Conservation (phyloP, 2,797 vertebrate genomes). For the Myotis pilosus region DNA sequence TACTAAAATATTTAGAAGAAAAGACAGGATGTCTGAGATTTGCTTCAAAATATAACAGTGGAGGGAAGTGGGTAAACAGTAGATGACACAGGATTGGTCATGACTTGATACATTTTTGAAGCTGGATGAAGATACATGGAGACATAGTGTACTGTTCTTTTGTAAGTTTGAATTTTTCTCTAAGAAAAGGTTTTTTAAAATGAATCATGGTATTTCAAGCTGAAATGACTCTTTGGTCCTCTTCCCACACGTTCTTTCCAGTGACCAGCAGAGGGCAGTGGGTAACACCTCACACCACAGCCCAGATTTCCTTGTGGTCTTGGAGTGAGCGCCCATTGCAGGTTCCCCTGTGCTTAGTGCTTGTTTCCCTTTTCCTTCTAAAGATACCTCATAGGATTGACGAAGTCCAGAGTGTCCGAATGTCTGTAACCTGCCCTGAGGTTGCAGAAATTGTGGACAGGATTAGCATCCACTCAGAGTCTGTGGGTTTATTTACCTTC, state of each 20-base stretch:
- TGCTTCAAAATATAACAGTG: not conserved
- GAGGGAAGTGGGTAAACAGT: not conserved
- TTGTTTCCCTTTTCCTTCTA: not conserved
- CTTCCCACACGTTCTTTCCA: not conserved
- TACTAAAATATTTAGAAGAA: slow-evolving; percentile 15
- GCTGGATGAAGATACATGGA: not conserved
- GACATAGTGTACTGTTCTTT: not conserved
- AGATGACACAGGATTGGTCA: not conserved
- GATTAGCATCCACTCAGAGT: not conserved
- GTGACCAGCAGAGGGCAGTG: slow-evolving; percentile 63
- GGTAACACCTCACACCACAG: not conserved
- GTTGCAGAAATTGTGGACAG: not conserved
- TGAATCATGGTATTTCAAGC: not conserved
- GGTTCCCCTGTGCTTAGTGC: too few relatives aligned
- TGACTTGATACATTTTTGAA: not conserved
- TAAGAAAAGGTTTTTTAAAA: not conserved
- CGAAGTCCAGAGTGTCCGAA: not conserved
- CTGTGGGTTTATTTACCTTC: not conserved
- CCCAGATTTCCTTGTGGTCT: not conserved
- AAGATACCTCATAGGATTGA: not conserved
- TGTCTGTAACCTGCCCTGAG: not conserved
- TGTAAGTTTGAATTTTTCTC: not conserved
- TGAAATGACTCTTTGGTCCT: not conserved
- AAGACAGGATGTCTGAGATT: not conserved
- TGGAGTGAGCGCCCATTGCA: accelerated